Evolutionary conservation across 1,140 invertebrate genomes (phyloP), one percentile per base, ranked within the genome.

Genomic region (Pseudomyrmex gracilis): DNA sequence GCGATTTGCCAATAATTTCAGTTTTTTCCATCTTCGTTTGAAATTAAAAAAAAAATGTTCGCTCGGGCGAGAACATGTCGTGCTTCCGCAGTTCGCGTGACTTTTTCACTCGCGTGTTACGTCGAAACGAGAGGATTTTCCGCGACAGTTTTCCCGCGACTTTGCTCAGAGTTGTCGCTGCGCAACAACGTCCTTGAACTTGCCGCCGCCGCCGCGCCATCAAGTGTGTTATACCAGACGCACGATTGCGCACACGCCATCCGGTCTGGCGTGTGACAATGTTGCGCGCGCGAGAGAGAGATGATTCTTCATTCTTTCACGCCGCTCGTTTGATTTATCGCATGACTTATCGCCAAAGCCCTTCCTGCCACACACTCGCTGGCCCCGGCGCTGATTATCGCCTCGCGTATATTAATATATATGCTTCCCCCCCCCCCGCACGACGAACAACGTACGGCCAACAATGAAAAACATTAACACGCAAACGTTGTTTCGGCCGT

Each of bases 161-260:
- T 71, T 78, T 53, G 47, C 57, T 55, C n/a, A 24, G 68, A 58
- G 3, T 67, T n/a, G n/a, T n/a, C n/a, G 34, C 45, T 51, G 61
- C 64, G 43, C 34, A 15, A 53, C 45, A 17, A 73, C 83, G 85
- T 73, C 85, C 87, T 88, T 88, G 87, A 88, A 88, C 85, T 87
- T 87, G 49, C 5, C 1, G 53, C 67, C 71, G 49, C 5, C 1
- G 53, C 67, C 71, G 61, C 22, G 34, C 1, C 58, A 24, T 0
- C 53, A 20, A 66, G 58, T 51, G 45, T 43, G 22, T n/a, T n/a
- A n/a, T 34, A 34, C 5, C 22, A 20, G 20, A 34, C 34, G n/a
- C 66, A 53, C 10, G 24, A n/a, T 51, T 22, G 34, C n/a, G 51
- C 15, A 57, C 66, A 78, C 77, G 85, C 57, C 74, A 88, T 88